Conservation (phyloP, 2,888 invertebrate species). For the Ennomos erosarius region DNA sequence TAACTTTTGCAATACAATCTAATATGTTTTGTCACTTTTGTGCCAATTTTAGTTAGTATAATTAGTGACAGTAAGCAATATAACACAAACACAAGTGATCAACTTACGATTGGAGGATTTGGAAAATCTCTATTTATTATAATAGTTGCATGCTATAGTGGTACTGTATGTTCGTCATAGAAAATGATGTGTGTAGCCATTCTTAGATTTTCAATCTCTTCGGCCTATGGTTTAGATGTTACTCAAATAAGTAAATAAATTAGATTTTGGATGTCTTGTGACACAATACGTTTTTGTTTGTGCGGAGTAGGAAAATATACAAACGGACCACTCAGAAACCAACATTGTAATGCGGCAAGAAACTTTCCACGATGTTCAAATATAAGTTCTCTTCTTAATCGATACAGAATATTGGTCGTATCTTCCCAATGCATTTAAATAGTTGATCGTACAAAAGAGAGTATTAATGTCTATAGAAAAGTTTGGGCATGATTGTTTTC, state of each 20-base stretch:
- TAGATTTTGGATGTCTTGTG: not conserved
- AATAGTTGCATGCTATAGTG: slow-evolving; percentile 75
- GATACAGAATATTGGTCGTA: no score
- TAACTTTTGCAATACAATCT: no score
- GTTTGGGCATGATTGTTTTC: no score
- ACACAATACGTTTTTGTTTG: slow-evolving; percentile 10
- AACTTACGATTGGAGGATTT: not conserved
- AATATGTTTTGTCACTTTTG: no score
- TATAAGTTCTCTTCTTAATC: no score
- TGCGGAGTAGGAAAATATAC: not conserved
- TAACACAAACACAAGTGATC: no score
- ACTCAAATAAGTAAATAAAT: slow-evolving; percentile 12
- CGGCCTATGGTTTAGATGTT: slow-evolving; percentile 64
- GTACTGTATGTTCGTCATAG: slow-evolving; percentile 70
- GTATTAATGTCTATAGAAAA: no score
- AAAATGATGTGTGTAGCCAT: slow-evolving; percentile 66
- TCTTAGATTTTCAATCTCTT: slow-evolving; percentile 60
- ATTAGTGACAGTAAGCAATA: not conserved
- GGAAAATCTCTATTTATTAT: slow-evolving; percentile 34
- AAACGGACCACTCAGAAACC: no score
- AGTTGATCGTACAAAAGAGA: no score
- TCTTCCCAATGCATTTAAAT: no score
- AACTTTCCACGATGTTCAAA: no score
- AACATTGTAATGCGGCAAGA: no score
- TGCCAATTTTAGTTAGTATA: not conserved